Evolutionary conservation across 2,113 vertebrate genomes (phyloP).

Genomic region (Callipepla squamata): DNA sequence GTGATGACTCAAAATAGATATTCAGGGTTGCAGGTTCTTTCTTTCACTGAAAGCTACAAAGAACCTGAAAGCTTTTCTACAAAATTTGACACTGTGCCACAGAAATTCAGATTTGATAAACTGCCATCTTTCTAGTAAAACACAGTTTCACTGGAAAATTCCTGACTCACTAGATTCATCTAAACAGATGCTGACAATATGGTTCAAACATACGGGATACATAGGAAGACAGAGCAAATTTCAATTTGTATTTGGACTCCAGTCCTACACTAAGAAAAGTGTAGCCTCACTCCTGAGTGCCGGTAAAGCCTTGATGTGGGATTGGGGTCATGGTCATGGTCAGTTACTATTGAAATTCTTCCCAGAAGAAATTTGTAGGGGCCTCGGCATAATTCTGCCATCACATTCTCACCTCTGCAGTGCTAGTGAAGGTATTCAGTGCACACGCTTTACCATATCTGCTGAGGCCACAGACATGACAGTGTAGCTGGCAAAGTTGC

Average conservation of each 20-base stretch:
- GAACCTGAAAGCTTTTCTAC: neutral
- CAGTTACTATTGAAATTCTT: neutral
- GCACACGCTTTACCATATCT: neutral
- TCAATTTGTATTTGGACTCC: constrained; percentile 59
- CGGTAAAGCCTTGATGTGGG: constrained; percentile 45
- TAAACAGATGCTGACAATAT: constrained; percentile 65
- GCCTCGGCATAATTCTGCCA: constrained; percentile 28
- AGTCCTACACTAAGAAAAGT: constrained; percentile 2
- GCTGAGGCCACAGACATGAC: neutral
- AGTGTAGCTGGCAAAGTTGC: constrained; percentile 35
- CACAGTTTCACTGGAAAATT: constrained; percentile 18
- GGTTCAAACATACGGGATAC: constrained; percentile 4
- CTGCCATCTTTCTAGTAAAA: constrained; percentile 45
- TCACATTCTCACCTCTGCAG: constrained; percentile 36
- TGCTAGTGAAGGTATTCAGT: accelerated
- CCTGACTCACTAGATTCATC: constrained; percentile 13
- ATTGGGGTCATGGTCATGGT: constrained; percentile 22
- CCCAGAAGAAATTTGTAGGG: constrained; percentile 20
- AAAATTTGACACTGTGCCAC: neutral
- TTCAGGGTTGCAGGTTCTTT: constrained; percentile 5
- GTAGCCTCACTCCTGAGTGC: constrained; percentile 10
- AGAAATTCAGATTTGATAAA: constrained; percentile 52
- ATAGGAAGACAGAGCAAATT: constrained; percentile 41
- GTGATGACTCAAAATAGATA: neutral
- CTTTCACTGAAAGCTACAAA: neutral